A percentile compares a stretch with the other conserved stretches of the same genome.
Conservation (phyloP, 2,888 invertebrate genomes). For the Drosophila vallismaia region DNA sequence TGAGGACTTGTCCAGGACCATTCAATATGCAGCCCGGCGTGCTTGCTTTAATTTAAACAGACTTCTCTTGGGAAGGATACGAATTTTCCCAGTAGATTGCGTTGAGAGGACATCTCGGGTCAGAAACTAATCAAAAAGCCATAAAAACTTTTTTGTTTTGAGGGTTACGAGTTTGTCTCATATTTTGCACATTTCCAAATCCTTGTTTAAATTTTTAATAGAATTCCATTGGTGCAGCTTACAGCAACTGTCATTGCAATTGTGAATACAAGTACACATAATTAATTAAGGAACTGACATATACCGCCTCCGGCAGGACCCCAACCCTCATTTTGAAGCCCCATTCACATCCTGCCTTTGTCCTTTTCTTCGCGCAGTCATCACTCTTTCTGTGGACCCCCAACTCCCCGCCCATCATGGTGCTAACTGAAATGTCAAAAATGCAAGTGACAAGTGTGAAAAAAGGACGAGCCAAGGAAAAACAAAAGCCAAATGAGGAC, state of each 20-base stretch:
- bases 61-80: conserved; percentile 43
- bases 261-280: conserved; percentile 67
- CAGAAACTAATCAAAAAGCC: conserved; percentile 77
- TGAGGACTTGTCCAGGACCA: conserved; percentile 31
- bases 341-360: conserved; percentile 11
- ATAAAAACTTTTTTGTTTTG: conserved; percentile 66
- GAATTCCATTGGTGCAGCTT: conserved; percentile 51
- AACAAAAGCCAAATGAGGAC: conserved; percentile 62
- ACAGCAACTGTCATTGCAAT: conserved; percentile 65
- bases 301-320: conserved; percentile 20
- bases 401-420: conserved; percentile 18
- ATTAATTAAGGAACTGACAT: conserved; percentile 72
- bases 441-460: conserved; percentile 78
- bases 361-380: conserved; percentile 39
- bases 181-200: not conserved
- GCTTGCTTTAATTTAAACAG: conserved; percentile 74
- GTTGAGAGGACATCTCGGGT: conserved; percentile 13
- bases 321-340: conserved; percentile 25
- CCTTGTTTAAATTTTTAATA: conserved; percentile 23
- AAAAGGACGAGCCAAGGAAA: conserved; percentile 71
- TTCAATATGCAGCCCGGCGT: conserved; percentile 66
- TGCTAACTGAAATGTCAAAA: conserved; percentile 77
- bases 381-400: conserved; percentile 23
- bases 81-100: conserved; percentile 56
- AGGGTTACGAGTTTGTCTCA: not conserved